These are phyloP conservation scores for Magallana angulata DNA, from an alignment of 1,140 invertebrate species.

Conservation along the genomic window DNA sequence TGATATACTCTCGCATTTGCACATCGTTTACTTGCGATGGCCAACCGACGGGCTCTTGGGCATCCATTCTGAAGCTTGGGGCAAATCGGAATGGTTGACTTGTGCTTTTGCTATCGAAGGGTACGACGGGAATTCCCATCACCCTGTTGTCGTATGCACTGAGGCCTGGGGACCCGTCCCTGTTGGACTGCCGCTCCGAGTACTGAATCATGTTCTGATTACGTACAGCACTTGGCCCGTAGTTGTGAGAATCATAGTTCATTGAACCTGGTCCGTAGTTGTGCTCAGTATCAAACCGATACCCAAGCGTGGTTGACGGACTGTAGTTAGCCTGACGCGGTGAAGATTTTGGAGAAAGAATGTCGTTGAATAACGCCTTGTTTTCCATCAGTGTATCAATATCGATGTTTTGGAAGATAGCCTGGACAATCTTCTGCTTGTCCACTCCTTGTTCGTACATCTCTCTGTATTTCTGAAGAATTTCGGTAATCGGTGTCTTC, in stretches of 20 bases:
- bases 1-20: background rate
- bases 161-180: background rate
- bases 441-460: conserved; percentile 18
- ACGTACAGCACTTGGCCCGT: background rate
- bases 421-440: background rate
- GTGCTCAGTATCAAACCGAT: background rate
- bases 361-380: background rate
- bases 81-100: conserved; percentile 13
- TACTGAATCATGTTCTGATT: background rate
- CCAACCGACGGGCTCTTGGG: background rate
- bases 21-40: background rate
- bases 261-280: background rate
- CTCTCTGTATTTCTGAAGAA: background rate
- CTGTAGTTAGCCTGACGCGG: background rate
- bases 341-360: background rate
- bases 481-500: background rate
- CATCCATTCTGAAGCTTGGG: background rate
- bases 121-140: background rate
- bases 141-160: background rate
- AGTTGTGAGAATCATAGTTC: background rate
- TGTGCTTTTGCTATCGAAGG: background rate
- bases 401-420: background rate
- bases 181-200: background rate
- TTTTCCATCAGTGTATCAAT: background rate
- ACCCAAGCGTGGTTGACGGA: background rate